phyloP scores from a whole-genome alignment of 1,140 invertebrate genomes.

The Aradophagus sp. region DNA sequence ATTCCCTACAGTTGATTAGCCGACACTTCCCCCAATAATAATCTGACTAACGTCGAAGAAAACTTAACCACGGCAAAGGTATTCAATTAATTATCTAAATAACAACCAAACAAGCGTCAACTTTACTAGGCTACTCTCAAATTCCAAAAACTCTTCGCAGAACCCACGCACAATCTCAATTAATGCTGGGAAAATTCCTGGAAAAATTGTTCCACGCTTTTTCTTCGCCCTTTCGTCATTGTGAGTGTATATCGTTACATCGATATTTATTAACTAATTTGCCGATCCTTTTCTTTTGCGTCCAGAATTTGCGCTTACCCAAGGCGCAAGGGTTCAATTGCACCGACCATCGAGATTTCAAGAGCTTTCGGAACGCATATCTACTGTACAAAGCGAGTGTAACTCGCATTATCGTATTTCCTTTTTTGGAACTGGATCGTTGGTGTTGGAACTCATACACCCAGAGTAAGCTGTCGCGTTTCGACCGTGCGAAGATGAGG shows the following conservation, averaged over 20 bases:
- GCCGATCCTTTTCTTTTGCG: too few species aligned
- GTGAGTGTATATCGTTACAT: conserved; percentile 23
- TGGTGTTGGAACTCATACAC: background rate
- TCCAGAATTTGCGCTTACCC: too few species aligned
- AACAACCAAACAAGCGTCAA: background rate
- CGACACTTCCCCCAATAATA: too few species aligned
- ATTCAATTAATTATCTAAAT: too few species aligned
- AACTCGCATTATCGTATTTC: too few species aligned
- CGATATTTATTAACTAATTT: conserved; percentile 23
- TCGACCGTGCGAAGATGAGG: conserved; percentile 53
- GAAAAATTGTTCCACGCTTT: conserved; percentile 46
- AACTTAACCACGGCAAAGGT: too few species aligned
- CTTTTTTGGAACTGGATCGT: background rate
- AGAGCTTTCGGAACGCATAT: too few species aligned
- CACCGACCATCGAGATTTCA: too few species aligned
- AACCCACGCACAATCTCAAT: conserved; percentile 27
- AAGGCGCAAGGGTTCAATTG: too few species aligned
- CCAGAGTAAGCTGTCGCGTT: conserved; percentile 7
- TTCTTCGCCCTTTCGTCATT: conserved; percentile 35
- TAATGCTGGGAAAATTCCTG: conserved; percentile 51
- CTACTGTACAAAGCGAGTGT: too few species aligned
- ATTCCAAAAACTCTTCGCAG: conserved; percentile 24
- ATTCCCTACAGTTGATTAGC: too few species aligned
- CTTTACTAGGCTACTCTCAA: background rate
- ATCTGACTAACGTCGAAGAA: too few species aligned